phyloP scores from a whole-genome alignment of 35 echinoderm and acorn worm species.

The Holothuria glaberrima region DNA sequence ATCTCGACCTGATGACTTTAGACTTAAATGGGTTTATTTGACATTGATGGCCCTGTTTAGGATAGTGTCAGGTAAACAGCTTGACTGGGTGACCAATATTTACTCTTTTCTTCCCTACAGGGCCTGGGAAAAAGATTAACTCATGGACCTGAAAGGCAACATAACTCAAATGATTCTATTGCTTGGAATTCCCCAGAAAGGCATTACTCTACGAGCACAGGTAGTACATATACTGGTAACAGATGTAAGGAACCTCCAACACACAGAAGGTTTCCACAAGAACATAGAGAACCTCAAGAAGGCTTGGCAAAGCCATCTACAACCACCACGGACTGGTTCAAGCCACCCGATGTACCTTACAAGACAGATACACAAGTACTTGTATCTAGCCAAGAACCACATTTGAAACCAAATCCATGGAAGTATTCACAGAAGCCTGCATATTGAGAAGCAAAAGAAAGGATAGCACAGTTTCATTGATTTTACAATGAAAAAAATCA shows the following conservation, averaged over 20 bases:
- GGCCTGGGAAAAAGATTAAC: conserved; percentile 76
- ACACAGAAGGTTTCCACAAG: conserved; percentile 69
- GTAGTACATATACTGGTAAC: conserved; percentile 64
- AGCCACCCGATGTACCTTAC: conserved; percentile 78
- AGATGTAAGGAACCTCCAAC: conserved; percentile 82
- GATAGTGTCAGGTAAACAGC: too few relatives aligned
- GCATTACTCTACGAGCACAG: conserved; percentile 66
- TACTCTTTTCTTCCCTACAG: conserved; percentile 52
- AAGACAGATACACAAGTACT: conserved; percentile 85
- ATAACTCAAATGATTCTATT: conserved; percentile 74
- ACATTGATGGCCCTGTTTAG: too few relatives aligned
- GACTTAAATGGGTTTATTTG: too few relatives aligned
- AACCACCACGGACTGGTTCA: conserved; percentile 79
- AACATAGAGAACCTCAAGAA: conserved; percentile 64
- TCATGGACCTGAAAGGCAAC: conserved; percentile 76
- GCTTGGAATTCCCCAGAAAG: conserved; percentile 78
- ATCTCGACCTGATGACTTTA: too few relatives aligned
- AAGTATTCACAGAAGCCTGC: conserved; percentile 90
- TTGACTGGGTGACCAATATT: not conserved
- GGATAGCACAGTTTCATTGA: too few relatives aligned
- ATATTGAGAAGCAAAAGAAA: not conserved
- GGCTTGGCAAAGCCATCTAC: conserved; percentile 71
- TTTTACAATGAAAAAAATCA: too few relatives aligned
- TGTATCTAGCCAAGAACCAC: conserved; percentile 92
- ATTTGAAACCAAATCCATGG: conserved; percentile 97